These are phyloP conservation scores for Melanotaenia trifasciata DNA, from an alignment of 2,797 vertebrate genomes.

Conservation along the genomic window DNA sequence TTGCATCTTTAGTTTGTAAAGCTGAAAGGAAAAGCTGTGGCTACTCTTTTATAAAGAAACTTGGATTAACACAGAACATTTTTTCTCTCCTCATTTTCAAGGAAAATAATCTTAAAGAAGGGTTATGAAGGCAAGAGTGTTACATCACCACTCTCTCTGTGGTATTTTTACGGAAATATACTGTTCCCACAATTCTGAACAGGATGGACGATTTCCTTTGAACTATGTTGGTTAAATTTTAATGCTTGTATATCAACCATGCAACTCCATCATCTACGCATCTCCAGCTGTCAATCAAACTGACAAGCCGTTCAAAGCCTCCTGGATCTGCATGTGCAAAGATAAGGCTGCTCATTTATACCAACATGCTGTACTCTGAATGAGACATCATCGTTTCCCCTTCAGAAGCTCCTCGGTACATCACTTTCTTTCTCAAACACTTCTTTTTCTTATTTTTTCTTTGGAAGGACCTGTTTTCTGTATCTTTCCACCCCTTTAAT, in stretches of 20 bases:
- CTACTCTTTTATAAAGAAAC: not conserved
- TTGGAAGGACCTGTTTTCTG: no score
- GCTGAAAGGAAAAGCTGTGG: not conserved
- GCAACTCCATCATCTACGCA: slow-evolving; percentile 24
- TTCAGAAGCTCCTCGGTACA: slow-evolving; percentile 27
- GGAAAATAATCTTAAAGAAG: not conserved
- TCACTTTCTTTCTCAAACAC: not conserved
- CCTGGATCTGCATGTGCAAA: slow-evolving; percentile 2
- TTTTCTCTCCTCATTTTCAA: not conserved
- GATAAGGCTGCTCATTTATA: slow-evolving; percentile 17
- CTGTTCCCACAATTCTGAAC: not conserved
- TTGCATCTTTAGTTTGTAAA: not conserved
- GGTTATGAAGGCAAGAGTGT: not conserved
- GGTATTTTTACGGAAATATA: not conserved
- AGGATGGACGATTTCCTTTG: slow-evolving; percentile 7
- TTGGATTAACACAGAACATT: not conserved
- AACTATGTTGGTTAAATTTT: not conserved
- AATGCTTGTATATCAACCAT: slow-evolving; percentile 1
- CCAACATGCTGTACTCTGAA: not conserved
- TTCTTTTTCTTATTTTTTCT: no score
- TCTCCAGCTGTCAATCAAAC: slow-evolving; percentile 52
- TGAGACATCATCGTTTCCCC: slow-evolving; percentile 13
- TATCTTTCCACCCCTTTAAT: no score
- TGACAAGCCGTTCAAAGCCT: slow-evolving; percentile 12
- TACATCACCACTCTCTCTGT: slow-evolving; percentile 1